These are phyloP conservation scores for Drosophila algonquin DNA, from an alignment of 2,888 invertebrate species.

Conservation along the genomic window DNA sequence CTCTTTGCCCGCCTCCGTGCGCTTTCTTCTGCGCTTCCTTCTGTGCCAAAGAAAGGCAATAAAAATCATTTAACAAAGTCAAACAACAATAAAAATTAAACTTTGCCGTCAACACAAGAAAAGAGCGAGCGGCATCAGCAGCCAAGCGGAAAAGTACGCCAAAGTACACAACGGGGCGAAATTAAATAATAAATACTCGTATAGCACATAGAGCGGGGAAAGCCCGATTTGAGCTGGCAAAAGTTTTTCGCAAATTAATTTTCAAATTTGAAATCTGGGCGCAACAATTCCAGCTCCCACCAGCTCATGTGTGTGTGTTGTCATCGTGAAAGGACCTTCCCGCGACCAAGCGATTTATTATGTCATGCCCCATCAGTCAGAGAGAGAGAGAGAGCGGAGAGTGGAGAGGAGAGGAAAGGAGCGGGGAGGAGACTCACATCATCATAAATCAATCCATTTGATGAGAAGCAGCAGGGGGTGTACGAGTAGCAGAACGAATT, in stretches of 20 bases:
- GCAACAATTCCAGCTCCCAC: constrained; percentile 34
- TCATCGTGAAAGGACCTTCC: constrained; percentile 47
- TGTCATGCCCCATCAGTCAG: constrained; percentile 66
- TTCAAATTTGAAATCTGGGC: constrained; percentile 48
- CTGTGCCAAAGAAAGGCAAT: constrained; percentile 64
- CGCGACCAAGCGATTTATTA: constrained; percentile 62
- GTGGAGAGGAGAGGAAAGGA: not conserved
- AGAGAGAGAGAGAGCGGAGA: not conserved
- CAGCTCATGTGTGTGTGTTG: constrained; percentile 45
- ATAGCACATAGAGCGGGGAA: constrained; percentile 54
- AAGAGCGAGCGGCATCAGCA: constrained; percentile 41
- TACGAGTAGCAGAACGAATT: constrained; percentile 55
- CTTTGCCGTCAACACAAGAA: constrained; percentile 74
- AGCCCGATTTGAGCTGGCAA: constrained; percentile 38
- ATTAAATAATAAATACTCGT: constrained; percentile 74
- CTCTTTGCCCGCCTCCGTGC: constrained; percentile 4
- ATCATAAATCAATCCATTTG: constrained; percentile 78
- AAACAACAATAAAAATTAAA: constrained; percentile 80
- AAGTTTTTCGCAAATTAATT: constrained; percentile 74
- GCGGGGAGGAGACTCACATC: constrained; percentile 47
- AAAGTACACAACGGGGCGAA: constrained; percentile 67
- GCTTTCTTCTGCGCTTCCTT: constrained; percentile 14
- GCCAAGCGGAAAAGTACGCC: constrained; percentile 64
- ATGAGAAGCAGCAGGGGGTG: constrained; percentile 47
- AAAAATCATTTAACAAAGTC: constrained; percentile 80